These are phyloP conservation scores for Catotricha subobsoleta DNA, from an alignment of 2,888 invertebrate genomes.

Conservation along the genomic window DNA sequence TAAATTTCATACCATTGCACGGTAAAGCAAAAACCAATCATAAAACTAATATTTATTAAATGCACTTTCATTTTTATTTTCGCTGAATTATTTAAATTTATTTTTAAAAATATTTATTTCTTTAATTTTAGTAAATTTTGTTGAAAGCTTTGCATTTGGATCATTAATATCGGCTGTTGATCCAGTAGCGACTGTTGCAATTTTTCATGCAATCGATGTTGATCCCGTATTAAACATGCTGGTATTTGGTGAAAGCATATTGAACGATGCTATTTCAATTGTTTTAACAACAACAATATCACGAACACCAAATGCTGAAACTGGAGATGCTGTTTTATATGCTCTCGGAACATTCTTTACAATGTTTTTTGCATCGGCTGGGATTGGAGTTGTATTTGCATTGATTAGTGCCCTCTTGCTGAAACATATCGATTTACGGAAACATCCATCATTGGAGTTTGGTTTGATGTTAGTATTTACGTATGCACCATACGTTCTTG, in stretches of 20 bases:
- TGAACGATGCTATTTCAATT: slow-evolving; percentile 94
- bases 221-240: slow-evolving; percentile 98
- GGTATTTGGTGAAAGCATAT: slow-evolving; percentile 67
- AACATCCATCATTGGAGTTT: slow-evolving; percentile 95
- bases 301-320: slow-evolving; percentile 44
- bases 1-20: no score
- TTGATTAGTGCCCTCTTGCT: slow-evolving; percentile 78
- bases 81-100: no score
- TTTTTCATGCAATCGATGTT: slow-evolving; percentile 92
- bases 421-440: slow-evolving; percentile 89
- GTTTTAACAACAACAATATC: slow-evolving; percentile 81
- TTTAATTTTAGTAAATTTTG: slow-evolving; percentile 46
- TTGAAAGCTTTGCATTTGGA: slow-evolving; percentile 97
- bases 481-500: slow-evolving; percentile 93
- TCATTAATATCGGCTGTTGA: slow-evolving; percentile 97
- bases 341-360: slow-evolving; percentile 80
- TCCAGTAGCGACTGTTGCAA: slow-evolving; percentile 97
- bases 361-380: slow-evolving; percentile 98
- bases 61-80: no score
- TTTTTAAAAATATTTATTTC: neutral
- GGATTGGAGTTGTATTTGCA: slow-evolving; percentile 89
- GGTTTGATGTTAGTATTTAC: slow-evolving; percentile 98
- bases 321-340: slow-evolving; percentile 69
- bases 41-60: no score
- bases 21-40: no score